A percentile compares a stretch with the other conserved stretches of the same genome.
Conservation (phyloP, 2,888 invertebrate species). For the Cactoblastis cactorum region DNA sequence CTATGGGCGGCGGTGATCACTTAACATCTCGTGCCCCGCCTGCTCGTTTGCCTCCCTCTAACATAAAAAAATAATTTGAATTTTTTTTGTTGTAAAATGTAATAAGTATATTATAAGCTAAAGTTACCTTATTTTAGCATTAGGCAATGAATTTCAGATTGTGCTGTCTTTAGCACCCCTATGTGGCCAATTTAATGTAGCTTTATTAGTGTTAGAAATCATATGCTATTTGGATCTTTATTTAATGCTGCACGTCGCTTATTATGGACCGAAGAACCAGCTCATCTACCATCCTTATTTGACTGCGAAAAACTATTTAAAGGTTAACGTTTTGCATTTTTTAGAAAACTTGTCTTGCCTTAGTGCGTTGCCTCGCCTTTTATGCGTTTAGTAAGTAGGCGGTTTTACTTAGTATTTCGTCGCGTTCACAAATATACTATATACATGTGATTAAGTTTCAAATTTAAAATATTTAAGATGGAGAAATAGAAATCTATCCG, state of each 20-base stretch:
- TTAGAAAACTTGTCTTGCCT: conserved; percentile 11
- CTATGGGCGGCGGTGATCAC: too few relatives aligned
- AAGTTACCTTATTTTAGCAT: background rate
- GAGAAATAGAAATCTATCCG: too few relatives aligned
- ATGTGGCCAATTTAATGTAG: conserved; percentile 44
- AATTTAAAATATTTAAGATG: too few relatives aligned
- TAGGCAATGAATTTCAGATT: conserved; percentile 39
- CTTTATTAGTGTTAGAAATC: conserved; percentile 53
- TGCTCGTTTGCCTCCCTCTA: too few relatives aligned
- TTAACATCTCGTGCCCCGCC: too few relatives aligned
- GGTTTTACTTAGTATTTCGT: background rate
- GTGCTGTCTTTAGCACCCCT: conserved; percentile 60
- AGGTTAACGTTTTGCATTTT: conserved; percentile 29
- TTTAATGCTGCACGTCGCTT: conserved; percentile 73
- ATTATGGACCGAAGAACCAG: conserved; percentile 68
- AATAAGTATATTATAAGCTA: too few relatives aligned
- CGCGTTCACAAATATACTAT: too few relatives aligned
- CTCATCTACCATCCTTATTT: conserved; percentile 74
- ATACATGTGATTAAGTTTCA: too few relatives aligned
- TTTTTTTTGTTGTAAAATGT: too few relatives aligned
- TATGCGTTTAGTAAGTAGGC: background rate
- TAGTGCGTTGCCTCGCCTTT: background rate
- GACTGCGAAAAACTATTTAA: conserved; percentile 70
- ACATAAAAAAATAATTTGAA: too few relatives aligned
- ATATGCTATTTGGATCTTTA: conserved; percentile 72